Conservation (phyloP, 2,113 vertebrate genomes). For the Spea multiplicata region DNA sequence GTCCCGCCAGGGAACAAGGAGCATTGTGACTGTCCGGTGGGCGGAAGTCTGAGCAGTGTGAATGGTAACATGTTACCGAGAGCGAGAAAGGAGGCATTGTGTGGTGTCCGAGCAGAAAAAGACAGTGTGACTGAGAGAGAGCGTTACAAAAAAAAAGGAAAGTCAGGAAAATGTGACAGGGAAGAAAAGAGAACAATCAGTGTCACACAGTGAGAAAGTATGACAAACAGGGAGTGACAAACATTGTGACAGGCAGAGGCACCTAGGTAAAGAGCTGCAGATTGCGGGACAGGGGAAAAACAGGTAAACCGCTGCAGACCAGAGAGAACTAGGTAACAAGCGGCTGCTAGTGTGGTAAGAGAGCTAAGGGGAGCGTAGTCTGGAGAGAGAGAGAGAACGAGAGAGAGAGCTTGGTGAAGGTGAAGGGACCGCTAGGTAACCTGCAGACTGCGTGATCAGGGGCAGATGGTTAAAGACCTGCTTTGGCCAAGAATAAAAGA, state of each 20-base stretch:
- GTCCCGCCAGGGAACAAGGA: constrained; percentile 35
- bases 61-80: constrained; percentile 46
- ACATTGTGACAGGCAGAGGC: not conserved
- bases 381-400: not conserved
- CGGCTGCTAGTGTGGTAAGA: not conserved
- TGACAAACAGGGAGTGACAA: not conserved
- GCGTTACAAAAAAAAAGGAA: not conserved
- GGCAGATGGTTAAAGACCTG: not conserved
- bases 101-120: constrained; percentile 19
- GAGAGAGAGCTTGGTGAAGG: too few species aligned
- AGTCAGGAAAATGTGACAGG: constrained; percentile 18
- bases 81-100: constrained; percentile 45
- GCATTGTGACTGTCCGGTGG: constrained; percentile 44
- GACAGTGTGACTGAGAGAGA: constrained; percentile 23
- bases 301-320: too few species aligned
- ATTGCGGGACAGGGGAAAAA: not conserved
- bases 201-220: not conserved
- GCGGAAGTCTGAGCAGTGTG: constrained; percentile 45
- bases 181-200: not conserved
- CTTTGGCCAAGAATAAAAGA: not conserved
- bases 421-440: too few species aligned
- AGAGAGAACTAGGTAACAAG: not conserved
- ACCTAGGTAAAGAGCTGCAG: not conserved
- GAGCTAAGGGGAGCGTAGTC: not conserved
- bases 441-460: too few species aligned